These are phyloP conservation scores for Drosophila equinoxialis DNA, from an alignment of 1,140 invertebrate species.

Conservation along the genomic window DNA sequence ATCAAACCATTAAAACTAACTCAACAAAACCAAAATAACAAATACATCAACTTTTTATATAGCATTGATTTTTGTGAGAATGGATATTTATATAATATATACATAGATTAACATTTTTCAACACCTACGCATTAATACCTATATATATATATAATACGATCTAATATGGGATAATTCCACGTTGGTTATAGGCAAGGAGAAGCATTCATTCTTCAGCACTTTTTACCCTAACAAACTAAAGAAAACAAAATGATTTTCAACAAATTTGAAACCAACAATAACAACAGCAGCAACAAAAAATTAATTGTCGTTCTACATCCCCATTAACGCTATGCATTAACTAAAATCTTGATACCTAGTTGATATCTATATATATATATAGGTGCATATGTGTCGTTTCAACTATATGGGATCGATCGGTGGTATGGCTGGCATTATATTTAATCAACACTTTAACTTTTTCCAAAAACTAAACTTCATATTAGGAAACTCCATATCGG, in stretches of 20 bases:
- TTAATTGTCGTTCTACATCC: slow-evolving; percentile 49
- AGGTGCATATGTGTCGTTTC: slow-evolving; percentile 17
- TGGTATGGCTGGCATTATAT: neutral
- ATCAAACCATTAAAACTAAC: slow-evolving; percentile 80
- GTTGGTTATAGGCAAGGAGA: slow-evolving; percentile 55
- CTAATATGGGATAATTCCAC: slow-evolving; percentile 26
- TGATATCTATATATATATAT: slow-evolving; percentile 42
- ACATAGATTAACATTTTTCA: slow-evolving; percentile 60
- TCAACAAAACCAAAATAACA: slow-evolving; percentile 42
- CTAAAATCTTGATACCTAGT: slow-evolving; percentile 73
- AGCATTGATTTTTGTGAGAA: slow-evolving; percentile 71
- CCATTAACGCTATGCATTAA: slow-evolving; percentile 73
- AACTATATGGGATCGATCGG: neutral
- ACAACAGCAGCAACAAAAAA: neutral
- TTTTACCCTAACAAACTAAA: slow-evolving; percentile 18
- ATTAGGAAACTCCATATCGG: neutral
- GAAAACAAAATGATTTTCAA: neutral
- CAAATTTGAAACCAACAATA: slow-evolving; percentile 2
- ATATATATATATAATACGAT: slow-evolving; percentile 3
- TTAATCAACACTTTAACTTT: neutral
- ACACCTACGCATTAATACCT: slow-evolving; percentile 24
- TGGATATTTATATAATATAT: slow-evolving; percentile 41
- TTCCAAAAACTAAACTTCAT: neutral
- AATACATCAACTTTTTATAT: slow-evolving; percentile 63
- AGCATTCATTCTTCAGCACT: slow-evolving; percentile 45